Base-by-base conservation (phyloP, 2,113 vertebrate species). In the Ochotona princeps region DNA sequence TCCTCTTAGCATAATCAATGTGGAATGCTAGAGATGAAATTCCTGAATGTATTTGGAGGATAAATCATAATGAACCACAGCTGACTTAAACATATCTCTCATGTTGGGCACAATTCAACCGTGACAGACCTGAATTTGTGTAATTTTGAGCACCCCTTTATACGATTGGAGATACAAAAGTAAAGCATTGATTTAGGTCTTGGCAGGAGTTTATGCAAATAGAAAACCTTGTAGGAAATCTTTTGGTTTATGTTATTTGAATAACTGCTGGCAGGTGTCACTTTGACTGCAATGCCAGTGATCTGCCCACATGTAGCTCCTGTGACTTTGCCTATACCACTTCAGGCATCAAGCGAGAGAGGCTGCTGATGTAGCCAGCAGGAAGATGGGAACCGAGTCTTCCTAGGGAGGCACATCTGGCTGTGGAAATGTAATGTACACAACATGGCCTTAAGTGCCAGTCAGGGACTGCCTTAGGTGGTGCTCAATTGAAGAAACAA, bases 121-220 rank as follows among this genome's bases (percentile, higher is more conserved):
- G 35, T 57, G 82, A 83, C 8, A 70, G 57, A 15, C 2, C 38
- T 85, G 65, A 84, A 78, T 2, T 54, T 54, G 54, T 78, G 61
- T 14, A 63, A 93, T 9, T 61, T 76, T 54, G 38, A 25, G 17
- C 26, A 7, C 7, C 38, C 26, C 13, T 44, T 51, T 82, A 47
- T 92, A 88, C 63, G n/a, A 47, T 54, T 73, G 66, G 73, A 51
- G 65, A 75, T 49, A 74, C 14, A 80, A 73, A 83, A 89, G 30
- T n/a, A 78, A 84, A 69, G 63, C 8, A 63, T 14, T 30, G 38
- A 63, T 25, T 47, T 32, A 35, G 51, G 63, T 28, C 38, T 80
- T 60, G 25, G 47, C 66, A 73, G 26, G 26, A 80, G 67, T 28
- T 78, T 25, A 30, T 47, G 6, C 4, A 47, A 67, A 54, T 35